Evolutionary conservation across 2,797 vertebrate species (phyloP).

Genomic region (Cheirogaleus major): DNA sequence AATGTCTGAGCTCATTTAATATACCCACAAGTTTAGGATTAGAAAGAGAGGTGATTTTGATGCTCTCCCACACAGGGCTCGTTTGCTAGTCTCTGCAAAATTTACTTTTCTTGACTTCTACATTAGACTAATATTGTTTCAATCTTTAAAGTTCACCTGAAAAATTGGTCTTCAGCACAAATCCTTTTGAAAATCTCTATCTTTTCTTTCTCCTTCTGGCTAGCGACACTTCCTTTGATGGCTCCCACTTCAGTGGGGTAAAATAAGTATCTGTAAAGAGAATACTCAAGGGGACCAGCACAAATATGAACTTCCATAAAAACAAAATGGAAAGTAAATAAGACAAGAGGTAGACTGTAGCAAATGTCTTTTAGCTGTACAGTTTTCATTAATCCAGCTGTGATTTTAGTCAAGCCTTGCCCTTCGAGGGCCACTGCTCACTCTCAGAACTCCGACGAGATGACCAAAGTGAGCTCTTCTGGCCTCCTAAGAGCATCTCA

Average conservation of each 20-base stretch:
- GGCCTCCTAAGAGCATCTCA: not conserved
- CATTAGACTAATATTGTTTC: not conserved
- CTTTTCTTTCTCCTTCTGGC: not conserved
- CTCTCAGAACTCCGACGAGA: not conserved
- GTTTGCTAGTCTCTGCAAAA: too few relatives aligned
- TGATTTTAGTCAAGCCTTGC: not conserved
- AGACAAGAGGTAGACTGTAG: not conserved
- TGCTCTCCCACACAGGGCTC: rapidly evolving
- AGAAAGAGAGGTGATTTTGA: not conserved
- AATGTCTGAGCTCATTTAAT: not conserved
- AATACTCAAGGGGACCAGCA: not conserved
- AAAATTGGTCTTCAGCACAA: not conserved
- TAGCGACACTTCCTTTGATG: not conserved
- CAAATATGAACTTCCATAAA: not conserved
- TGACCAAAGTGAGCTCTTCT: not conserved
- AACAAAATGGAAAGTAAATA: not conserved
- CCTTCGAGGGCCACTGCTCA: not conserved
- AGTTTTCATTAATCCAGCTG: not conserved
- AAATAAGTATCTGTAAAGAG: not conserved
- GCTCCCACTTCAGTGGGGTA: not conserved
- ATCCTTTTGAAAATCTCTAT: not conserved
- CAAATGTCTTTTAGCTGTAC: not conserved
- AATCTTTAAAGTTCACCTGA: not conserved
- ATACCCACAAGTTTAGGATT: too few relatives aligned
- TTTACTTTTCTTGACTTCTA: not conserved